These are phyloP conservation scores for Coluber constrictor DNA, from an alignment of 2,797 vertebrate genomes.

Conservation along the genomic window DNA sequence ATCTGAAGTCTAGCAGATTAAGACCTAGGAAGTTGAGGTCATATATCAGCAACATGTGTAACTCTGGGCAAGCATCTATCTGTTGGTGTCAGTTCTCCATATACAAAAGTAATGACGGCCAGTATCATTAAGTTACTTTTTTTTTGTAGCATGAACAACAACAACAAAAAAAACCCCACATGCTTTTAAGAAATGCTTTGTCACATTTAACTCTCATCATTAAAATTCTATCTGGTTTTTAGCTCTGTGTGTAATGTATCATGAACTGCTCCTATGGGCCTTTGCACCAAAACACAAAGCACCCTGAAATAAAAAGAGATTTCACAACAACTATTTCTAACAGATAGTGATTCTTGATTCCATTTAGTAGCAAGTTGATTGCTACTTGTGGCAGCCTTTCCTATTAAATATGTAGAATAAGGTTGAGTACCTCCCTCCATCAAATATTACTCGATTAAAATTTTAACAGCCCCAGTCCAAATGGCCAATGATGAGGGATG, in stretches of 20 bases:
- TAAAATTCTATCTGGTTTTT: not conserved
- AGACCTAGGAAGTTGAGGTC: slow-evolving; percentile 5
- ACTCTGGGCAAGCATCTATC: not conserved
- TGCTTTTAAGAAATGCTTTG: not conserved
- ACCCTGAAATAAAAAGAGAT: not conserved
- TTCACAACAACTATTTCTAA: not conserved
- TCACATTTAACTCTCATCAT: not conserved
- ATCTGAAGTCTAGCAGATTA: slow-evolving; percentile 11
- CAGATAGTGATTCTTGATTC: not conserved
- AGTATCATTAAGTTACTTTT: not conserved
- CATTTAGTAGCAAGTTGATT: not conserved
- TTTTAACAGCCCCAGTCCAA: not conserved
- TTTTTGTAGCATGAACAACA: not conserved
- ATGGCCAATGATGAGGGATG: not conserved
- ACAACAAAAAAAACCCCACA: not conserved
- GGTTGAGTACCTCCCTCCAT: not conserved
- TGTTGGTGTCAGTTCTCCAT: not conserved
- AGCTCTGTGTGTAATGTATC: not conserved
- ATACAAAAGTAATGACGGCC: not conserved
- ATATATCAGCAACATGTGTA: slow-evolving; percentile 1
- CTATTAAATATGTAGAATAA: not conserved
- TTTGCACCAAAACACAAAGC: not conserved
- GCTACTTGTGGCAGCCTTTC: not conserved
- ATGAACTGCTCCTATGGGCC: not conserved
- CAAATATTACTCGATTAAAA: not conserved